These are phyloP conservation scores for Origma solitaria DNA, from an alignment of 2,113 vertebrate genomes.

Conservation along the genomic window DNA sequence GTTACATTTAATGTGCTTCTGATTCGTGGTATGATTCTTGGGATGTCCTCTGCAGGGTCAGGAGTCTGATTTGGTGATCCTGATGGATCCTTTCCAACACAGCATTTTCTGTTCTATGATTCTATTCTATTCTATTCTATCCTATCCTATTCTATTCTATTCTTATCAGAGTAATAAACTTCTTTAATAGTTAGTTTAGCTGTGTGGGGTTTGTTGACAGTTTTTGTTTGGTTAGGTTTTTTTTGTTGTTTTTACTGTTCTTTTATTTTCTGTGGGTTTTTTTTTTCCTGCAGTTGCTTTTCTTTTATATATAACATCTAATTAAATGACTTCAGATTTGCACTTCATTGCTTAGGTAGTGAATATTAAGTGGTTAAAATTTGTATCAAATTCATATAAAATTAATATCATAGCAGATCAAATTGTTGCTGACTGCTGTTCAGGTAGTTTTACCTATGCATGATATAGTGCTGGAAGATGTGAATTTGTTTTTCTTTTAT, in stretches of 20 bases:
- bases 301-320: not conserved
- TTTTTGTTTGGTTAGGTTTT: not conserved
- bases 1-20: not conserved
- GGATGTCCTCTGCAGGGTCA: not conserved
- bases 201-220: not conserved
- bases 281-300: fast-evolving
- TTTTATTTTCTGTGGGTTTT: not conserved
- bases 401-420: not conserved
- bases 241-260: not conserved
- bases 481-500: not conserved
- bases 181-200: not conserved
- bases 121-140: not conserved
- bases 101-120: not conserved
- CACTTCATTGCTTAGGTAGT: not conserved
- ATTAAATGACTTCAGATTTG: not conserved
- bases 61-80: not conserved
- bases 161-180: not conserved
- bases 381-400: not conserved
- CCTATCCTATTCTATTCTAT: not conserved
- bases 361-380: not conserved
- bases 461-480: not conserved
- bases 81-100: not conserved
- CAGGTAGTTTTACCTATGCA: not conserved
- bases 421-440: not conserved
- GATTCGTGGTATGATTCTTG: not conserved